Evolutionary conservation across 2,113 vertebrate species (phyloP).

Genomic region (Hippocampus zosterae): DNA sequence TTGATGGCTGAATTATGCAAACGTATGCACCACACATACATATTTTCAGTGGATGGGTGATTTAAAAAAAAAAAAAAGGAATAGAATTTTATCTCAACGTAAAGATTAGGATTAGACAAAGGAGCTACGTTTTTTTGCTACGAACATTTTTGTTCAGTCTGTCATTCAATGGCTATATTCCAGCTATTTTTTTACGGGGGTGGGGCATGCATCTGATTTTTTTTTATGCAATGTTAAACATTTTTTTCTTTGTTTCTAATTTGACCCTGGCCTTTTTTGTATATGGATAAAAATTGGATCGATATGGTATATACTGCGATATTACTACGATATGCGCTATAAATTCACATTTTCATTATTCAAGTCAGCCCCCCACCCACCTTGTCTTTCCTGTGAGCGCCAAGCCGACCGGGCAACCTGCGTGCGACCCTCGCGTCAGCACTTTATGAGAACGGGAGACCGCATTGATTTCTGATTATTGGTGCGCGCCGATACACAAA

Average conservation of each 20-base stretch:
- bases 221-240: too few relatives aligned
- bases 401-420: not conserved
- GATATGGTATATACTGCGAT: constrained; percentile 15
- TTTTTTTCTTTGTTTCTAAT: too few relatives aligned
- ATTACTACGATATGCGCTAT: too few relatives aligned
- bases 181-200: too few relatives aligned
- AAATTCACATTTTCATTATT: constrained; percentile 33
- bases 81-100: not conserved
- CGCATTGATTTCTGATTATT: constrained; percentile 28
- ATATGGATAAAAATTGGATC: too few relatives aligned
- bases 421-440: constrained; percentile 4
- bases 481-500: not conserved
- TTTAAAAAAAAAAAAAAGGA: not conserved
- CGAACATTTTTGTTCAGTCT: too few relatives aligned
- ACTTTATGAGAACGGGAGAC: constrained; percentile 9
- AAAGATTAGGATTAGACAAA: constrained; percentile 7
- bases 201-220: too few relatives aligned
- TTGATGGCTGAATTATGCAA: constrained; percentile 3
- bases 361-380: constrained; percentile 3
- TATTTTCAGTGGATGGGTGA: not conserved
- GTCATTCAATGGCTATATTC: too few relatives aligned
- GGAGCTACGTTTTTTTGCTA: too few relatives aligned
- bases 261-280: too few relatives aligned
- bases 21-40: not conserved
- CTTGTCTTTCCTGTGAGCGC: constrained; percentile 3